A percentile compares a stretch with the other conserved stretches of the same genome.
Evolutionary conservation across 2,888 invertebrate species (phyloP).

Genomic region (Microplitis manilae): DNA sequence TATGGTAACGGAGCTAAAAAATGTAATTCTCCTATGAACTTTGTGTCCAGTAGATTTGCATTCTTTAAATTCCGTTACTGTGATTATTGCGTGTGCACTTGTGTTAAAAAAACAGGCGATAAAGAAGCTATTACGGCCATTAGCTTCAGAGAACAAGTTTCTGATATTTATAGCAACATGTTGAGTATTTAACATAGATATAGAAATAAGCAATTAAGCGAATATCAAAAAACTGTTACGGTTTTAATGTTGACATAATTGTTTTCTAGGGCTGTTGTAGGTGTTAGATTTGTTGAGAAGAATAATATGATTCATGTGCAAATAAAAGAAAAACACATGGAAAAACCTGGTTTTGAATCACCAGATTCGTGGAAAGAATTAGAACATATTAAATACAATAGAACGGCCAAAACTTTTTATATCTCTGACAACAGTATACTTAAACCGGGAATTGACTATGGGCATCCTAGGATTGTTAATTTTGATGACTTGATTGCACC

Average conservation of each 20-base stretch:
- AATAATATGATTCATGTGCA: neutral
- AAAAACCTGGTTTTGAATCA: too few species aligned
- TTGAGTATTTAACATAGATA: neutral
- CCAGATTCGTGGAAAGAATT: neutral
- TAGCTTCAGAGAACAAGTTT: neutral
- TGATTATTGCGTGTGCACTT: neutral
- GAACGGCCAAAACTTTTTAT: neutral
- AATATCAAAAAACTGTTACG: too few species aligned
- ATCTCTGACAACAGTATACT: neutral
- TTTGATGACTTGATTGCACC: neutral
- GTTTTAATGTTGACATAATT: too few species aligned
- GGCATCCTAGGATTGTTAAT: neutral
- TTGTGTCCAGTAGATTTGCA: too few species aligned
- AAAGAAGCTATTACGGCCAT: neutral
- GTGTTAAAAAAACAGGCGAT: neutral
- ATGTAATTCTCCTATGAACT: too few species aligned
- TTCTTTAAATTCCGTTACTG: neutral
- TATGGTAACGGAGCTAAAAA: too few species aligned
- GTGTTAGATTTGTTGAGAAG: neutral
- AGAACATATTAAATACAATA: neutral
- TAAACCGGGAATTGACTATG: neutral
- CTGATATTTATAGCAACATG: neutral
- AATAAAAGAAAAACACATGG: neutral
- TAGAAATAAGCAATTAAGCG: too few species aligned
- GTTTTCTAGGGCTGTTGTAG: neutral